Conservation (phyloP, 1,140 invertebrate species). For the Micrasema longulum region DNA sequence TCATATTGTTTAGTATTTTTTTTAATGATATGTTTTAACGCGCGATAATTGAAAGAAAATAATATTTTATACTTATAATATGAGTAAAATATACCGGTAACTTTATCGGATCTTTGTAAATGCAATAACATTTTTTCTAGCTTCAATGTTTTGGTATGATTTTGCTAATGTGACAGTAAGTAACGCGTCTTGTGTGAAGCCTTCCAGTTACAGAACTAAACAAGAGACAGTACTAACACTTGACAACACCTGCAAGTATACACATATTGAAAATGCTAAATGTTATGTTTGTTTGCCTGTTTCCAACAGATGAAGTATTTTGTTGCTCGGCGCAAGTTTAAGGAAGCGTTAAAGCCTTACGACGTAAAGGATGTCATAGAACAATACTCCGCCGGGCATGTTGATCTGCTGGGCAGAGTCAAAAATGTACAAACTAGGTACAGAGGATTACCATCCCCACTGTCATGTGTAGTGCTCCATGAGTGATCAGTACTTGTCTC, state of each 20-base stretch:
- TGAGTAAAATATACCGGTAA: no score
- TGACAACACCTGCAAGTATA: neutral
- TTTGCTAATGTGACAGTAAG: no score
- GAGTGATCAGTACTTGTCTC: conserved; percentile 30
- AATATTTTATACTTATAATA: no score
- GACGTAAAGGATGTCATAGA: conserved; percentile 98
- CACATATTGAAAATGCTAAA: conserved; percentile 26
- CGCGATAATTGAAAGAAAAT: no score
- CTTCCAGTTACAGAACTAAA: conserved; percentile 5
- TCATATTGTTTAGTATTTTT: no score
- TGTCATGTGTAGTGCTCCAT: conserved; percentile 49
- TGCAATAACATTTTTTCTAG: no score
- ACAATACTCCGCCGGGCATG: conserved; percentile 93
- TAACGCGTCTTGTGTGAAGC: no score
- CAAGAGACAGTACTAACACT: conserved; percentile 35
- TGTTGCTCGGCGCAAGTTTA: conserved; percentile 93
- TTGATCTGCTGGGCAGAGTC: conserved; percentile 88
- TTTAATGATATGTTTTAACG: no score
- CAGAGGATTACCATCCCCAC: conserved; percentile 45
- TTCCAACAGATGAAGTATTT: conserved; percentile 89
- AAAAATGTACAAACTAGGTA: conserved; percentile 92
- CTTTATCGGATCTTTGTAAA: no score
- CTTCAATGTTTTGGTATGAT: no score
- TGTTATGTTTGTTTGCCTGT: conserved; percentile 36
- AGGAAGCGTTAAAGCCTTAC: conserved; percentile 95